Percentiles rank a stretch among this genome's conserved stretches.
These are phyloP conservation scores for Cheilosia variabilis DNA, from an alignment of 2,888 invertebrate genomes.

Conservation along the genomic window DNA sequence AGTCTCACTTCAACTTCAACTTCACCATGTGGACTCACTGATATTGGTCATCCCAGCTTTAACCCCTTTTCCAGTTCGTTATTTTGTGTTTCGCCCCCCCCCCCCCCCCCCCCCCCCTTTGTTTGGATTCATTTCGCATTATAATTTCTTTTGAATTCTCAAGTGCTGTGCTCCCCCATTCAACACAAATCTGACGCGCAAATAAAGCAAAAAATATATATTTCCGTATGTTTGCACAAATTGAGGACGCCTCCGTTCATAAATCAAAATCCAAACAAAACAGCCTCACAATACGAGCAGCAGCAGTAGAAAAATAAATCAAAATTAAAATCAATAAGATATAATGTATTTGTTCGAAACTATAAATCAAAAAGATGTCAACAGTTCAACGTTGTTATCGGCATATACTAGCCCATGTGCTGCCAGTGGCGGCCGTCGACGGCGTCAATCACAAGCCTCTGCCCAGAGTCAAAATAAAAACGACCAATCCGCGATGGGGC, in stretches of 20 bases:
- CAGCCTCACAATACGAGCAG: conserved; percentile 34
- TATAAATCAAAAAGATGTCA: conserved; percentile 74
- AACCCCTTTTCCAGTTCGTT: conserved; percentile 35
- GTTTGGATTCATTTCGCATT: conserved; percentile 13
- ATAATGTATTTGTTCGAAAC: conserved; percentile 74
- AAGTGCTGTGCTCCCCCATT: neutral
- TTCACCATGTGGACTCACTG: conserved; percentile 50
- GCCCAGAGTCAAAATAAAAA: conserved; percentile 66
- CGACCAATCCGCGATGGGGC: conserved; percentile 16
- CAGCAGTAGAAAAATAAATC: conserved; percentile 68
- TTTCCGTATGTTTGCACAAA: conserved; percentile 72
- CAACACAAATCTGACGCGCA: conserved; percentile 22
- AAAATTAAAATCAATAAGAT: conserved; percentile 72
- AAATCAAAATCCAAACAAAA: conserved; percentile 67
- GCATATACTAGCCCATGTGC: conserved; percentile 42
- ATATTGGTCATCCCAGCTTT: neutral
- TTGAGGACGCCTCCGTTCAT: conserved; percentile 64
- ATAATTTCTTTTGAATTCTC: conserved; percentile 12
- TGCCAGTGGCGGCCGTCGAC: conserved; percentile 29
- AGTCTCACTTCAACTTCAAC: neutral
- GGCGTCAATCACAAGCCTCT: conserved; percentile 39
- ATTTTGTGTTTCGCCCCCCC: conserved; percentile 30
- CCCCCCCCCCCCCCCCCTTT: neutral
- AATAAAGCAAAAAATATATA: conserved; percentile 33
- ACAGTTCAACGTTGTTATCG: conserved; percentile 69